phyloP scores from a whole-genome alignment of 2,797 vertebrate species.

The Spinus olivaceus region DNA sequence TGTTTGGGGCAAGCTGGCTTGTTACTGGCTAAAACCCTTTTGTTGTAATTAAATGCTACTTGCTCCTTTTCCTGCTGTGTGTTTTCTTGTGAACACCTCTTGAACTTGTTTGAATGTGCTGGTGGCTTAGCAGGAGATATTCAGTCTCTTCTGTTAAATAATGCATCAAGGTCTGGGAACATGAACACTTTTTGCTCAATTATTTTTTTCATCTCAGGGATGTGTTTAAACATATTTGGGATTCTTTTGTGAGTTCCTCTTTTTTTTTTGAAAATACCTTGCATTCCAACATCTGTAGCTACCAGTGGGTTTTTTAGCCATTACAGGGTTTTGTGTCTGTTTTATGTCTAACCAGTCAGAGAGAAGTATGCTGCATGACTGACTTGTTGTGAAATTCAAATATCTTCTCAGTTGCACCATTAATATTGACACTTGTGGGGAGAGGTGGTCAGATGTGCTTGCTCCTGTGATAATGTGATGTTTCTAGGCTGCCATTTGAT shows the following conservation, averaged over 20 bases:
- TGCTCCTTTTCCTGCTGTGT: constrained; percentile 45
- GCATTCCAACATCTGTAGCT: background rate
- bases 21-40: constrained; percentile 33
- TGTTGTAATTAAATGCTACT: constrained; percentile 54
- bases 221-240: background rate
- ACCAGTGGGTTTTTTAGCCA: background rate
- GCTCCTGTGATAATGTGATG: background rate
- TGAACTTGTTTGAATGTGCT: background rate
- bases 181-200: background rate
- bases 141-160: background rate
- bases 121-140: background rate
- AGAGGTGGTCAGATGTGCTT: background rate
- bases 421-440: background rate
- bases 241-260: background rate
- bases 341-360: background rate
- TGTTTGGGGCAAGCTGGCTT: background rate
- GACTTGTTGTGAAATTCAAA: background rate
- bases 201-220: background rate
- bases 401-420: background rate
- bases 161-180: background rate
- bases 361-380: background rate
- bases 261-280: background rate
- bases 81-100: constrained; percentile 35
- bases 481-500: background rate
- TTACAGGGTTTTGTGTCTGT: background rate